A percentile compares a stretch with the other conserved stretches of the same genome.
phyloP scores from a whole-genome alignment of 2,888 invertebrate species.

The Sminthurides aquaticus region DNA sequence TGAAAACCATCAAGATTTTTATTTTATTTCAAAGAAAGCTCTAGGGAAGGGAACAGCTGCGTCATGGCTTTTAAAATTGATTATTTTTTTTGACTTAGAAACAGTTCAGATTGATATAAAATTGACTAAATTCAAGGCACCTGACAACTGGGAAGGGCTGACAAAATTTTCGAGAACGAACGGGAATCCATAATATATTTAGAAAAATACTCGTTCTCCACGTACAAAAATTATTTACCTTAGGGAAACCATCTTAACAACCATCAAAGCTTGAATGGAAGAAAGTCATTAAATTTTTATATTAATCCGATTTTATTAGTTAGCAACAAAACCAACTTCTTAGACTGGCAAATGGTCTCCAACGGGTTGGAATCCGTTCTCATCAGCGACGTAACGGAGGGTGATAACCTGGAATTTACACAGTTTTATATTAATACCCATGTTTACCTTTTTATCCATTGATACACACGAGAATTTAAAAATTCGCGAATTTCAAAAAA shows the following conservation, averaged over 20 bases:
- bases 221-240: neutral
- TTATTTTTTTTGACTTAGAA: neutral
- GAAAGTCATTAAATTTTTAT: too few relatives aligned
- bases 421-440: too few relatives aligned
- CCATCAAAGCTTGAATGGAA: neutral
- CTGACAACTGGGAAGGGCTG: too few relatives aligned
- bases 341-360: conserved; percentile 1
- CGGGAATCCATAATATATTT: neutral
- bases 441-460: too few relatives aligned
- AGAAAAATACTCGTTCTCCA: neutral
- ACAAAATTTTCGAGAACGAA: too few relatives aligned
- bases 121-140: too few relatives aligned
- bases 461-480: neutral
- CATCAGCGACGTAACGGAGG: conserved; percentile 11
- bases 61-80: neutral
- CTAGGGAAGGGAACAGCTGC: neutral
- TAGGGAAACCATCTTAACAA: neutral
- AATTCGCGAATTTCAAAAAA: neutral
- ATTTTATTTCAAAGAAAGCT: neutral
- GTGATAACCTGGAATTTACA: conserved; percentile 4
- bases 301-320: too few relatives aligned
- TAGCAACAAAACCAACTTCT: too few relatives aligned
- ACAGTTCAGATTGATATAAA: neutral
- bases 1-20: neutral
- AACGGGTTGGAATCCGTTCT: conserved; percentile 11